Evolutionary conservation across 1,140 invertebrate species (phyloP).

Genomic region (Saxidomus purpurata): DNA sequence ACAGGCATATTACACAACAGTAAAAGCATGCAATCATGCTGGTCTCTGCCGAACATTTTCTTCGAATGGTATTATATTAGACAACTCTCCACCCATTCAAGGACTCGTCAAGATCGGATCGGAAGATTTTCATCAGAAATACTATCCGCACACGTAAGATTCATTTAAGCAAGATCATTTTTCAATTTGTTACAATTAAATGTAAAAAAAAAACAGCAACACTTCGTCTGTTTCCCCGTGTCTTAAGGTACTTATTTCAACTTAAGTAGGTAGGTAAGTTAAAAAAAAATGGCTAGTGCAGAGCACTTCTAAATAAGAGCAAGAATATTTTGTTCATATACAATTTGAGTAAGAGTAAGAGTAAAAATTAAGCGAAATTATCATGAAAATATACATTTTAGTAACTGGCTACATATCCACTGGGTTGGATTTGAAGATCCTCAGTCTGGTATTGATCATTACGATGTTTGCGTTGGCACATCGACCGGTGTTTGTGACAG

Average conservation of each 20-base stretch:
- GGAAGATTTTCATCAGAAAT: not conserved
- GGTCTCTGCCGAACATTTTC: slow-evolving; percentile 46
- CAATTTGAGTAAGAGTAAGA: no score
- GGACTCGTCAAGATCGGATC: slow-evolving; percentile 51
- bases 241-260: no score
- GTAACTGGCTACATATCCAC: not conserved
- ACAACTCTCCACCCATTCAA: slow-evolving; percentile 66
- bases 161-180: no score
- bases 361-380: no score
- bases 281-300: no score
- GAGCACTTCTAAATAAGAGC: no score
- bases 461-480: slow-evolving; percentile 69
- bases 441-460: slow-evolving; percentile 71
- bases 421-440: slow-evolving; percentile 75
- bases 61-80: slow-evolving; percentile 65
- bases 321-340: no score
- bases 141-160: not conserved
- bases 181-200: no score
- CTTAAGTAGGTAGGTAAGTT: no score
- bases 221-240: no score
- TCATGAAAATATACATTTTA: not conserved
- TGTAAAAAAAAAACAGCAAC: no score
- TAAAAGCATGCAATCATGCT: slow-evolving; percentile 64
- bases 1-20: slow-evolving; percentile 52
- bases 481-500: slow-evolving; percentile 60